A percentile compares a stretch with the other conserved stretches of the same genome.
Evolutionary conservation across 1,140 invertebrate species (phyloP).

Genomic region (Ericerus pela): DNA sequence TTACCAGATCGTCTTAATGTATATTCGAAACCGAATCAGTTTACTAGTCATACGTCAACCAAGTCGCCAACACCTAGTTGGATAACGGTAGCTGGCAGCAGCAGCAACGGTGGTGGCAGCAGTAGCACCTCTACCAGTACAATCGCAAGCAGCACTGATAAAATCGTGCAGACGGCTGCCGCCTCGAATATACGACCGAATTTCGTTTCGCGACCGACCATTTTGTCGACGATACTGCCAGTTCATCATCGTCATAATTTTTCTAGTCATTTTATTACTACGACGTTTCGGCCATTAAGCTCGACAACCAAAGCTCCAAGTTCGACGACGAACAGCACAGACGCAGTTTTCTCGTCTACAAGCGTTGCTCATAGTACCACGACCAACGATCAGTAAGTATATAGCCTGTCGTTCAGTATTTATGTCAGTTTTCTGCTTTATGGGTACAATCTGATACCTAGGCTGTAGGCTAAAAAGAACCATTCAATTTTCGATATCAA

Average conservation of each 20-base stretch:
- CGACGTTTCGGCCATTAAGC: too few relatives aligned
- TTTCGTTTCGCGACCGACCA: slow-evolving; percentile 22
- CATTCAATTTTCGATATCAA: too few relatives aligned
- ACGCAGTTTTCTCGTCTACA: slow-evolving; percentile 1
- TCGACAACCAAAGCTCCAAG: slow-evolving; percentile 22
- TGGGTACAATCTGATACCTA: too few relatives aligned
- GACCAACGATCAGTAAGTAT: too few relatives aligned
- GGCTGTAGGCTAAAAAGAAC: too few relatives aligned
- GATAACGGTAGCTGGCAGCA: too few relatives aligned
- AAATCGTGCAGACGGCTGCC: not conserved
- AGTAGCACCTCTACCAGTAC: too few relatives aligned
- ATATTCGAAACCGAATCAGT: slow-evolving; percentile 2
- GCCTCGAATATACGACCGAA: slow-evolving; percentile 18
- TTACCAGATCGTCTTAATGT: slow-evolving; percentile 5
- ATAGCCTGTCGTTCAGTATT: too few relatives aligned
- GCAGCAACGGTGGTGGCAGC: too few relatives aligned
- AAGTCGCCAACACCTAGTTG: slow-evolving; percentile 1
- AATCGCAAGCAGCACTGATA: not conserved
- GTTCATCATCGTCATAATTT: slow-evolving; percentile 24
- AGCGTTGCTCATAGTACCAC: too few relatives aligned
- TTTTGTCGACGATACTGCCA: slow-evolving; percentile 29
- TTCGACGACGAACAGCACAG: slow-evolving; percentile 24
- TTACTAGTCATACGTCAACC: slow-evolving; percentile 6
- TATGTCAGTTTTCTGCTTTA: too few relatives aligned
- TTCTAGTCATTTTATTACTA: slow-evolving; percentile 19